These are phyloP conservation scores for Hemaris fuciformis DNA, from an alignment of 2,888 invertebrate species.

Conservation along the genomic window DNA sequence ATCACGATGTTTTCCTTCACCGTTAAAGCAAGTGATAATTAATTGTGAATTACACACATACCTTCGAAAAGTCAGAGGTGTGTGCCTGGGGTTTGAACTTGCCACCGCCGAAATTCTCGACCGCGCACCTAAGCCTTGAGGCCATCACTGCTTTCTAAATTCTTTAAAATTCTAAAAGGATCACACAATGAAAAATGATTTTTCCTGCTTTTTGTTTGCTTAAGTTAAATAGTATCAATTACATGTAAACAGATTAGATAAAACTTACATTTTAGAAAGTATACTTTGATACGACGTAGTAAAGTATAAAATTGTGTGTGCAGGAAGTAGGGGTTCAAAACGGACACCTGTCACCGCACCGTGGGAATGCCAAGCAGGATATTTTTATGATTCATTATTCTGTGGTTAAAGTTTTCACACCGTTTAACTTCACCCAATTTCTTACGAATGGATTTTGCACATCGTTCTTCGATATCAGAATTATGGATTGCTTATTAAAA, in stretches of 20 bases:
- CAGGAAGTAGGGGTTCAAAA: neutral
- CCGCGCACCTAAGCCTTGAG: too few relatives aligned
- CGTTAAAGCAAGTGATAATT: too few relatives aligned
- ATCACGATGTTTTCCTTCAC: too few relatives aligned
- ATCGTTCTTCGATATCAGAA: neutral
- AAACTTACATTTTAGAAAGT: neutral
- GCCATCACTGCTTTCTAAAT: too few relatives aligned
- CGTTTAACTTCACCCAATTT: neutral
- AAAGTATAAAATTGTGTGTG: conserved; percentile 13
- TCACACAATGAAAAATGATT: neutral
- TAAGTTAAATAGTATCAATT: neutral
- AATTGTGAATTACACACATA: too few relatives aligned
- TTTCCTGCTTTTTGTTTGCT: neutral
- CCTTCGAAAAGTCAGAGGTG: too few relatives aligned
- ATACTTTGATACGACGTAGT: neutral
- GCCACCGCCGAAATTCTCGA: too few relatives aligned
- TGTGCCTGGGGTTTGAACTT: too few relatives aligned
- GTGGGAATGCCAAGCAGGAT: conserved; percentile 49
- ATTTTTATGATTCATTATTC: conserved; percentile 36
- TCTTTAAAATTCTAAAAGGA: neutral
- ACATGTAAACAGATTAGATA: conserved; percentile 8
- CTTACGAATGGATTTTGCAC: neutral
- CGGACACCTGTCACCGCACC: conserved; percentile 53
- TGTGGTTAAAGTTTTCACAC: conserved; percentile 16
- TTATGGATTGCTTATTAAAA: neutral